A percentile compares a stretch with the other conserved stretches of the same genome.
Conservation (phyloP, 2,797 vertebrate genomes). For the Bryconaethiops microstoma region DNA sequence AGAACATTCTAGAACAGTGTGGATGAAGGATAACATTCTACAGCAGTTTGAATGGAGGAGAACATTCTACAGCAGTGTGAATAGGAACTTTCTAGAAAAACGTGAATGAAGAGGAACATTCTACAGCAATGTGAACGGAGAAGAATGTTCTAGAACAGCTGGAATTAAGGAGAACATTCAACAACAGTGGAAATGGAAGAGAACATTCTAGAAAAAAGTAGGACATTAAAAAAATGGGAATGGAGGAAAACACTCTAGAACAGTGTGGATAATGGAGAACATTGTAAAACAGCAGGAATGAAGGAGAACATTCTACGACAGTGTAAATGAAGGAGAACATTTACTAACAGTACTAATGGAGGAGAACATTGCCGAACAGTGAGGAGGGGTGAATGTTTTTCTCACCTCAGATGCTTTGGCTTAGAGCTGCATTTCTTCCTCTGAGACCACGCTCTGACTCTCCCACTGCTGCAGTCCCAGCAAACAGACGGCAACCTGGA, state of each 20-base stretch:
- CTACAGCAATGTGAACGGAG: neutral
- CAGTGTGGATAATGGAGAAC: neutral
- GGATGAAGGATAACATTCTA: neutral
- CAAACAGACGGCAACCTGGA: neutral
- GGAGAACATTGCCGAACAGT: neutral
- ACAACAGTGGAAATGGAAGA: neutral
- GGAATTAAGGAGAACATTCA: neutral
- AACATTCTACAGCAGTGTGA: neutral
- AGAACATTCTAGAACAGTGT: neutral
- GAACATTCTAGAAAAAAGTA: too few relatives aligned
- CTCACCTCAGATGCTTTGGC: neutral
- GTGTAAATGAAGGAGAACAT: neutral
- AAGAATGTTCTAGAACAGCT: neutral
- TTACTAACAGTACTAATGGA: neutral
- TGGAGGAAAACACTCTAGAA: neutral
- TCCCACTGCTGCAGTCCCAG: conserved; percentile 25
- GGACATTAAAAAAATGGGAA: neutral
- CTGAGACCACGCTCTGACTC: too few relatives aligned
- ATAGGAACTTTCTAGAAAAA: neutral
- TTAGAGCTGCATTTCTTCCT: conserved; percentile 30
- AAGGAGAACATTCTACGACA: neutral
- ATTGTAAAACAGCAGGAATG: neutral
- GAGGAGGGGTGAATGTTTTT: neutral
- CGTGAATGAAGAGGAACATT: neutral
- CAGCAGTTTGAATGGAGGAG: neutral